Evolutionary conservation across 2,113 vertebrate species (phyloP).

Genomic region (Phalacrocorax brasilianus): DNA sequence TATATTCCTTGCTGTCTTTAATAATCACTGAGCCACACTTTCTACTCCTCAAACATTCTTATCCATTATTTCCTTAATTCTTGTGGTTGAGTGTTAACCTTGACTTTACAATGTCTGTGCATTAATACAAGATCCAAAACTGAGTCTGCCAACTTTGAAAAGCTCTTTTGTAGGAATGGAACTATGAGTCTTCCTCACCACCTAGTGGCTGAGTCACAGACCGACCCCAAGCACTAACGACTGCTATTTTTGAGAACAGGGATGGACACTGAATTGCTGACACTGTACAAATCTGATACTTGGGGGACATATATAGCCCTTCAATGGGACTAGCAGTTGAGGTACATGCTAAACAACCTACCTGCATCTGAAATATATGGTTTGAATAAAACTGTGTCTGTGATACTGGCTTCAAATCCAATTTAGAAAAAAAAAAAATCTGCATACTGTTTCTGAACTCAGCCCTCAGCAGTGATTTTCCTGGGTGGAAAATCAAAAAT

Average conservation of each 20-base stretch:
- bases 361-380: not conserved
- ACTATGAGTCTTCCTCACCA: not conserved
- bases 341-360: too few relatives aligned
- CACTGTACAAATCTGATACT: too few relatives aligned
- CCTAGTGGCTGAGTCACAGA: not conserved
- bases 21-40: not conserved
- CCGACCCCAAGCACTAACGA: not conserved
- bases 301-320: too few relatives aligned
- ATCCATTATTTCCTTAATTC: not conserved
- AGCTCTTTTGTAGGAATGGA: not conserved
- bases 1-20: not conserved
- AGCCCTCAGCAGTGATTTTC: not conserved
- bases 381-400: not conserved
- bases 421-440: not conserved
- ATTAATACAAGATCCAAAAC: not conserved
- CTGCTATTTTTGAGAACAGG: not conserved
- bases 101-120: not conserved
- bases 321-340: not conserved
- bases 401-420: not conserved
- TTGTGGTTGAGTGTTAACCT: not conserved
- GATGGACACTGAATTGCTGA: not conserved
- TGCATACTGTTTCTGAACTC: not conserved
- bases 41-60: not conserved
- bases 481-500: not conserved
- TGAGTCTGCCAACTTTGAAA: not conserved